These are phyloP conservation scores for Sorex araneus DNA, from an alignment of 2,113 vertebrate genomes.

Conservation along the genomic window DNA sequence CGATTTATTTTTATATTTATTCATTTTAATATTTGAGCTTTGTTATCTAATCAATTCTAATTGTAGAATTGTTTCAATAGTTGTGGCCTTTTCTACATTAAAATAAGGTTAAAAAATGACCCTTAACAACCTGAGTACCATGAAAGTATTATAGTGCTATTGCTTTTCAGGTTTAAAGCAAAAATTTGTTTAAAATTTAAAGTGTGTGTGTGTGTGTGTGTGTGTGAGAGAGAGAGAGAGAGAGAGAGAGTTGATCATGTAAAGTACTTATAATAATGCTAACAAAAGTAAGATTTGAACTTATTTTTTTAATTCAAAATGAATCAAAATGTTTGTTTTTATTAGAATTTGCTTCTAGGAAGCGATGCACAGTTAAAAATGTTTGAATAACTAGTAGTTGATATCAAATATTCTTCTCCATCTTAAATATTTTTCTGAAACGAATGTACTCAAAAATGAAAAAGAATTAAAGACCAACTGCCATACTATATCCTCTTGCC, in stretches of 20 bases:
- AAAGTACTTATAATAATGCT: neutral
- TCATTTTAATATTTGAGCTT: too few species aligned
- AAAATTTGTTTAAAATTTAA: neutral
- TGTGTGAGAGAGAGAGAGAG: neutral
- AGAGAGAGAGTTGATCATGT: neutral
- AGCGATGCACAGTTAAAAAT: neutral
- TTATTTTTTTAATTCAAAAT: neutral
- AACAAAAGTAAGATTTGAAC: neutral
- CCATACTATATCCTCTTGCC: neutral
- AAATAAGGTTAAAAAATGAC: too few species aligned
- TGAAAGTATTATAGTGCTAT: neutral
- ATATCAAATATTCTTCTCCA: neutral
- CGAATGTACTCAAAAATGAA: neutral
- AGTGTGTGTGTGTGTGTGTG: neutral
- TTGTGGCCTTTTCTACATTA: too few species aligned
- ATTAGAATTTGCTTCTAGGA: neutral
- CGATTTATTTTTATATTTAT: too few species aligned
- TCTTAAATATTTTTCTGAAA: constrained; percentile 11
- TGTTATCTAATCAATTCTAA: too few species aligned
- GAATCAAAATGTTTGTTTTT: neutral
- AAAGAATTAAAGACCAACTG: constrained; percentile 28
- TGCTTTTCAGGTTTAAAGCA: neutral
- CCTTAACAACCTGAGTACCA: neutral
- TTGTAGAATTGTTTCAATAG: too few species aligned
- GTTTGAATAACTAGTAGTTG: neutral